Evolutionary conservation across 2,888 invertebrate species (phyloP).

Genomic region (Sicus ferrugineus): DNA sequence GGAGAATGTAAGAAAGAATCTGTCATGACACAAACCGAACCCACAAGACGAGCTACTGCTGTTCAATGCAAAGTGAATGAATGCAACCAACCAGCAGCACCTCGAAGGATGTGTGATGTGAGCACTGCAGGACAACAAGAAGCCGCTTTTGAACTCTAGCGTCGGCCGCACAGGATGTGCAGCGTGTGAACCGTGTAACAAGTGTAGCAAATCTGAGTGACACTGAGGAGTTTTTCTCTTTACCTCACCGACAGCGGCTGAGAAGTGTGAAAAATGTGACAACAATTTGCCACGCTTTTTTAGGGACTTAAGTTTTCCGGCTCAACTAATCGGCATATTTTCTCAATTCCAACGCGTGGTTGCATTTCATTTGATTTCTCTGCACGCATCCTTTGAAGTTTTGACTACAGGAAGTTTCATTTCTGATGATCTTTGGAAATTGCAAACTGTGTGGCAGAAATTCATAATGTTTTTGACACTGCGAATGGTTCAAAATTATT

Average conservation of each 20-base stretch:
- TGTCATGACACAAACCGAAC: too few relatives aligned
- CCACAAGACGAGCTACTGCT: too few relatives aligned
- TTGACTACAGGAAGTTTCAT: background rate
- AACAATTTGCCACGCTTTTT: conserved; percentile 57
- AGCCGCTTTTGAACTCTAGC: conserved; percentile 27
- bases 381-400: too few relatives aligned
- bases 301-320: background rate
- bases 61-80: background rate
- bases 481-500: conserved; percentile 27
- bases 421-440: background rate
- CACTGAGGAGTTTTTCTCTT: background rate
- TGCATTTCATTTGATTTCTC: conserved; percentile 22
- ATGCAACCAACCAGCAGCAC: background rate
- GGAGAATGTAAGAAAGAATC: background rate
- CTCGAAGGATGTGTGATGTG: background rate
- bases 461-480: conserved; percentile 57
- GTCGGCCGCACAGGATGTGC: conserved; percentile 25
- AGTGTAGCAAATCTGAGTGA: conserved; percentile 37
- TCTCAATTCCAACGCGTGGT: background rate
- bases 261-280: conserved; percentile 52
- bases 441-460: conserved; percentile 41
- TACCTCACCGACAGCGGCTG: too few relatives aligned
- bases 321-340: background rate
- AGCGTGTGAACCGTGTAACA: conserved; percentile 40
- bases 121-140: background rate